Conservation (phyloP, 2,888 invertebrate genomes). For the Acleris sparsana region DNA sequence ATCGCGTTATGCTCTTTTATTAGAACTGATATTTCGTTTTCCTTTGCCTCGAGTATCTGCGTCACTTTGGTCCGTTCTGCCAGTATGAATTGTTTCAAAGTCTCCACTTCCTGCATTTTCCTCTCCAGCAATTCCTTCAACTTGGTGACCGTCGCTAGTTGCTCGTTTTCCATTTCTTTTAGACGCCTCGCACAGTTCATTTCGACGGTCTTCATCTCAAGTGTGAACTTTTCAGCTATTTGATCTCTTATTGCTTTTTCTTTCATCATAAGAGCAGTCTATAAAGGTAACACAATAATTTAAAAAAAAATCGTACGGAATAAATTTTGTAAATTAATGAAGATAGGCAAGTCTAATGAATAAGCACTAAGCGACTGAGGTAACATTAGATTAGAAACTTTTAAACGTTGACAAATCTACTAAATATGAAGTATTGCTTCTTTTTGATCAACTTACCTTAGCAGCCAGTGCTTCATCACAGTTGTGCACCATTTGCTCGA, state of each 20-base stretch:
- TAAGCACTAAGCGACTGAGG: no score
- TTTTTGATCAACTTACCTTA: conserved; percentile 48
- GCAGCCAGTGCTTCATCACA: conserved; percentile 61
- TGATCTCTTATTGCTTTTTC: conserved; percentile 86
- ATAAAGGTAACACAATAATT: conserved; percentile 44
- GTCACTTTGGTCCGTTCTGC: conserved; percentile 78
- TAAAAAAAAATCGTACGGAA: no score
- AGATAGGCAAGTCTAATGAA: no score
- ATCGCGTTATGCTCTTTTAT: conserved; percentile 74
- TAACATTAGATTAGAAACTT: no score
- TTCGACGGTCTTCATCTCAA: conserved; percentile 84
- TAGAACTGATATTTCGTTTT: conserved; percentile 75
- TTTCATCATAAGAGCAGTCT: conserved; percentile 80
- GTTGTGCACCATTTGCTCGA: conserved; percentile 61
- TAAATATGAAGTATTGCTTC: no score
- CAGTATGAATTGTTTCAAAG: conserved; percentile 77
- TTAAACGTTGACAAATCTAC: no score
- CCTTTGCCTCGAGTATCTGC: conserved; percentile 77
- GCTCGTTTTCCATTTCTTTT: conserved; percentile 79
- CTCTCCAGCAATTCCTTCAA: conserved; percentile 77
- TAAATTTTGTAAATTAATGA: no score
- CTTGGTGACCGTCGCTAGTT: conserved; percentile 70
- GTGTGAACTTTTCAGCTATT: conserved; percentile 86
- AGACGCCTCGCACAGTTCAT: conserved; percentile 78
- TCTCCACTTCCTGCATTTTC: conserved; percentile 81